Evolutionary conservation across 2,888 invertebrate species (phyloP).

Genomic region (Plebejus anna): DNA sequence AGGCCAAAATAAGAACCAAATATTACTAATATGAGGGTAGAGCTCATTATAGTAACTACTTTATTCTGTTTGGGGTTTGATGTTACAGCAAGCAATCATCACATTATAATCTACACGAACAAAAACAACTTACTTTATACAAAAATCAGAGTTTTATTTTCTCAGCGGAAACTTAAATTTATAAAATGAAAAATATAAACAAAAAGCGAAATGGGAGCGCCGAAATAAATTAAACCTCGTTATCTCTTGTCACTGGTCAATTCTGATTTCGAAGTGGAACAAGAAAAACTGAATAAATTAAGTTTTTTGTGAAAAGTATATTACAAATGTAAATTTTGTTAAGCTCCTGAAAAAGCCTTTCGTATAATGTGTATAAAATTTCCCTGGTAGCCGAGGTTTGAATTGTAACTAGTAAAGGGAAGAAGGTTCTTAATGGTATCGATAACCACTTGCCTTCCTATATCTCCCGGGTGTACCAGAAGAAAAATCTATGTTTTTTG

Average conservation of each 20-base stretch:
- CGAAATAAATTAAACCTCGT: slow-evolving; percentile 27
- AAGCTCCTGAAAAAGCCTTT: slow-evolving; percentile 12
- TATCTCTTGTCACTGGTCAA: slow-evolving; percentile 26
- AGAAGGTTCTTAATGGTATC: background rate
- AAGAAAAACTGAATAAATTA: slow-evolving; percentile 18
- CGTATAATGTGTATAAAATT: slow-evolving; percentile 21
- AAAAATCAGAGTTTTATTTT: slow-evolving; percentile 10
- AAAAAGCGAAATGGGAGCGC: slow-evolving; percentile 16
- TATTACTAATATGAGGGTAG: no score
- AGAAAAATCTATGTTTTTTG: no score
- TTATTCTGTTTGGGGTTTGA: background rate
- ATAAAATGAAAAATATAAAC: slow-evolving; percentile 24
- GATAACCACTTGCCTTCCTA: background rate
- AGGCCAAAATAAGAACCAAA: no score
- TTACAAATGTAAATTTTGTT: slow-evolving; percentile 24
- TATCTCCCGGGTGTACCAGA: background rate
- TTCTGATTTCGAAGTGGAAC: slow-evolving; percentile 21
- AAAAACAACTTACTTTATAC: background rate
- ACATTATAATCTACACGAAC: background rate
- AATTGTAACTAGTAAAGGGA: slow-evolving; percentile 12
- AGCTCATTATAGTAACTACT: no score
- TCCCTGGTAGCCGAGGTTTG: slow-evolving; percentile 11
- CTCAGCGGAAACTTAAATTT: slow-evolving; percentile 3
- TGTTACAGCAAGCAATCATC: background rate
- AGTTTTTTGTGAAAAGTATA: slow-evolving; percentile 20